Conservation (phyloP, 2,888 invertebrate species). For the Drosophila leonis region DNA sequence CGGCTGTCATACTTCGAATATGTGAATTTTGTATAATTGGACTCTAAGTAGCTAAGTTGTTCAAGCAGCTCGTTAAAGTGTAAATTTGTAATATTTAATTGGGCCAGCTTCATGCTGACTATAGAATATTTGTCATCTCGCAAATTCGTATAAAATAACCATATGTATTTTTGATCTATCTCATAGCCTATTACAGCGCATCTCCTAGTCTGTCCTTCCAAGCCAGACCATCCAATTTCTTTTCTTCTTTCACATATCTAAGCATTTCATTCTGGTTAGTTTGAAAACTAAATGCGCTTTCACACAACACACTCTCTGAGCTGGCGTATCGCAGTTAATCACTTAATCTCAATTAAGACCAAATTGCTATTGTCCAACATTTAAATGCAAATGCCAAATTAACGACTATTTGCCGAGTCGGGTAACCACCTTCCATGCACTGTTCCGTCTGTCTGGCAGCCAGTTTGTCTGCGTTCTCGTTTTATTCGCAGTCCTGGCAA, state of each 20-base stretch:
- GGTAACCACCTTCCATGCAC: constrained; percentile 31
- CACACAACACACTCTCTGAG: neutral
- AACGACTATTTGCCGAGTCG: constrained; percentile 46
- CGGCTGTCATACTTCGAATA: neutral
- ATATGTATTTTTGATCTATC: neutral
- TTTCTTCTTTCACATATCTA: neutral
- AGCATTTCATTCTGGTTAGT: neutral
- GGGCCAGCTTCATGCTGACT: neutral
- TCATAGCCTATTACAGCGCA: neutral
- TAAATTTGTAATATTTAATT: neutral
- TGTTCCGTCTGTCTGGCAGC: neutral
- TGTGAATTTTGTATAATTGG: neutral
- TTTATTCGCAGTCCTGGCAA: constrained; percentile 5
- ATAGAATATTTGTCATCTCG: neutral
- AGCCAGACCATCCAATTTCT: neutral
- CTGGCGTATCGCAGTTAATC: constrained; percentile 12
- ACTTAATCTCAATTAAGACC: constrained; percentile 38
- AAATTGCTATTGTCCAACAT: constrained; percentile 55
- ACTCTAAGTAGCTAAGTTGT: neutral
- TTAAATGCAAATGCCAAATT: constrained; percentile 63
- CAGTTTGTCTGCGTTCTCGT: constrained; percentile 2
- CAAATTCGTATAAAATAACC: neutral
- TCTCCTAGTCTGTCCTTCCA: neutral
- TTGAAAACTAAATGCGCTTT: neutral
- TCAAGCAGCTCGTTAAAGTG: neutral